Evolutionary conservation across 2,113 vertebrate genomes (phyloP).

Genomic region (Peucedramus taeniatus): DNA sequence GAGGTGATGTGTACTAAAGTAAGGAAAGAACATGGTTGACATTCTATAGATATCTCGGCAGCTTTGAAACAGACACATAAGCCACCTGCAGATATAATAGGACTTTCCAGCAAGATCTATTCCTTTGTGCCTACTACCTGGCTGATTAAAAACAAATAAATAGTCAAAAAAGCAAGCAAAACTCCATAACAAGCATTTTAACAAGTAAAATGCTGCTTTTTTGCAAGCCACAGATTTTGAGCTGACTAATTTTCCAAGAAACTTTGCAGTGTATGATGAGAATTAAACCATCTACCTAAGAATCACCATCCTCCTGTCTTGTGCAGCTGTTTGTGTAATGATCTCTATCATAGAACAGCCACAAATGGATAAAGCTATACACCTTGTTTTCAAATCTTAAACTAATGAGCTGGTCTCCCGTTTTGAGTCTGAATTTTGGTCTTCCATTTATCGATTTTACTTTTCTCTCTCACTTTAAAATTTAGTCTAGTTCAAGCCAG

Average conservation of each 20-base stretch:
- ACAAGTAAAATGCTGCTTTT: background rate
- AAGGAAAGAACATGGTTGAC: background rate
- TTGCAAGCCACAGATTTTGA: background rate
- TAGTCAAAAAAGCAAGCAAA: rapidly evolving
- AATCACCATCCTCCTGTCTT: background rate
- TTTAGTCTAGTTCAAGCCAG: background rate
- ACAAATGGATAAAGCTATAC: background rate
- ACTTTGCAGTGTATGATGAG: background rate
- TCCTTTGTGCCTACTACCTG: background rate
- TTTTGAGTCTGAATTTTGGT: background rate
- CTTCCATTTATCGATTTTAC: background rate
- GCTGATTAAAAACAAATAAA: background rate
- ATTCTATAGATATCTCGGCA: background rate
- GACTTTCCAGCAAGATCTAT: background rate
- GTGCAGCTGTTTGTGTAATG: background rate
- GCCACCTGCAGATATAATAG: background rate
- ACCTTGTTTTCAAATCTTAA: background rate
- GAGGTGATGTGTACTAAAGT: background rate
- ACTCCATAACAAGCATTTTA: background rate
- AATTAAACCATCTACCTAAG: background rate
- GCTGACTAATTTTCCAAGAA: background rate
- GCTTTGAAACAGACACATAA: background rate
- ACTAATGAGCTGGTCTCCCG: background rate
- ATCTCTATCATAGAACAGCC: background rate
- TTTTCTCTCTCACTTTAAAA: background rate